Base-by-base conservation (phyloP, 2,888 invertebrate species). In the Venustoraphidia nigricollis region DNA sequence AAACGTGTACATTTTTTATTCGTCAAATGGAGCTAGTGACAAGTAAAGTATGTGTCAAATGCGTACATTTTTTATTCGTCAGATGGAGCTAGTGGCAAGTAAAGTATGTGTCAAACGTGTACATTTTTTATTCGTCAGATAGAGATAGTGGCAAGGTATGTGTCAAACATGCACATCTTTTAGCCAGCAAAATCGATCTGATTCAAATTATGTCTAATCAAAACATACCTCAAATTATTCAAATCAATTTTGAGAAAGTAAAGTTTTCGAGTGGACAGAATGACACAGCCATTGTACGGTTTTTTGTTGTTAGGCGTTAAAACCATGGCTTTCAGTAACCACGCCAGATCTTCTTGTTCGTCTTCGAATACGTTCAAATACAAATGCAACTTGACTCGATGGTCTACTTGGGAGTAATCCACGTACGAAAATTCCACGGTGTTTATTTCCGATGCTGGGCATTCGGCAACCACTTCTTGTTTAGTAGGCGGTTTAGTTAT, bases 371-470 rank as follows among this genome's bases (percentile, higher is more conserved):
- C 63, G 50, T 65, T 66, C 53, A 75, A 65, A 58, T 72, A 71
- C 37, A 77, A 67, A 58, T 71, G 71, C 4, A 74, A 61, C 57
- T 76, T 76, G n/a, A 77, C 62, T 44, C 77, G 69, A 55, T 75
- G 76, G 61, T 77, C 77, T 13, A 75, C 64, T 53, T 70, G 67
- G 50, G 65, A 65, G 47, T 74, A 76, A 56, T 76, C 68, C 8
- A 57, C 66, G 53, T 71, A 76, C 36, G 71, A 73, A 54, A 74
- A 77, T 56, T 71, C 69, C 53, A 73, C 47, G 6, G 34, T 14
- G 34, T 43, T 34, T 10, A 34, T 69, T 14, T 55, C 53, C 34
- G 53, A 50, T 2, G 60, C 6, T 27, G 27, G 5, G 27, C 27
- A 27, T 27, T 3, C 27, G 6, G 27, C 27, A 1, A 3, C 27